Conservation (phyloP, 2,888 invertebrate species). For the Itoplectis maculator region DNA sequence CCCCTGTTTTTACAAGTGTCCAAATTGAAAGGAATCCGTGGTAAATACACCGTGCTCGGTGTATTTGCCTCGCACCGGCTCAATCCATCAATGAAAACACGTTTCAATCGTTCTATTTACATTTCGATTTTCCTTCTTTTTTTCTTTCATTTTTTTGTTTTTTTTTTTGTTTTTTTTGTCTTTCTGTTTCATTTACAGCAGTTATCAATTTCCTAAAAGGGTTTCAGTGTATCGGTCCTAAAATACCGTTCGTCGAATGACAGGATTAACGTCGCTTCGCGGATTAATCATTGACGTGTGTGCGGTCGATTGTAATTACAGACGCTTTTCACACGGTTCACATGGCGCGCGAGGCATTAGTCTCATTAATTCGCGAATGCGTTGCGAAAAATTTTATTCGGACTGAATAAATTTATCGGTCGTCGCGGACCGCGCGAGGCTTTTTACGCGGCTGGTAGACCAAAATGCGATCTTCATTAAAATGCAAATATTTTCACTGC, state of each 20-base stretch:
- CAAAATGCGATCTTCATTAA: not conserved
- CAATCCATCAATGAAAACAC: not conserved
- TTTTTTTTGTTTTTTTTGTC: no score
- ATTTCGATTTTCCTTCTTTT: not conserved
- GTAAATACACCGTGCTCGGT: not conserved
- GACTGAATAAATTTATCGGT: not conserved
- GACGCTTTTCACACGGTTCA: not conserved
- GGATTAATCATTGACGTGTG: not conserved
- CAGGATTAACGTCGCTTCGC: not conserved
- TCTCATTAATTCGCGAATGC: not conserved
- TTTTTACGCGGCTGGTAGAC: not conserved
- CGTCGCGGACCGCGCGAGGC: no score
- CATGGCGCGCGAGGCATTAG: no score
- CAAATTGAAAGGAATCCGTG: not conserved
- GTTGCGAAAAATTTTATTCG: not conserved
- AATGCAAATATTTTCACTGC: not conserved
- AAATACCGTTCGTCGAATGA: not conserved
- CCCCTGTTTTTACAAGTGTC: not conserved
- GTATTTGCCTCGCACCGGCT: not conserved
- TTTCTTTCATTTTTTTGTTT: not conserved
- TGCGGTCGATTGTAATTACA: not conserved
- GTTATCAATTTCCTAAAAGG: not conserved
- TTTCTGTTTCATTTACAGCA: not conserved
- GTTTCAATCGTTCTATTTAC: not conserved
- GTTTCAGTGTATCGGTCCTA: not conserved